phyloP scores from a whole-genome alignment of 2,797 vertebrate genomes.

The Setipinna tenuifilis region DNA sequence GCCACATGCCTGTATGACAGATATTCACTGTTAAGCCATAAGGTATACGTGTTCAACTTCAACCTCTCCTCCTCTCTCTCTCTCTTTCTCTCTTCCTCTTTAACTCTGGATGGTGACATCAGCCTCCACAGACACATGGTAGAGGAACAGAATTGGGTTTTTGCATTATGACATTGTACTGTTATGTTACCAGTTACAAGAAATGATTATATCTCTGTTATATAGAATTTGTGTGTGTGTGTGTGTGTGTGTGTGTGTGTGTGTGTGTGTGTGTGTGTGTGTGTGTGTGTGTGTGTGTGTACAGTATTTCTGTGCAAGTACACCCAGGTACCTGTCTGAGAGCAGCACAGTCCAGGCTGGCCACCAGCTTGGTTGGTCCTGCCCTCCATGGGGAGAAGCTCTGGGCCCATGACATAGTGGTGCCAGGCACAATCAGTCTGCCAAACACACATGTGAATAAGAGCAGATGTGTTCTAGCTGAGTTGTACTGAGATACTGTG shows the following conservation, averaged over 20 bases:
- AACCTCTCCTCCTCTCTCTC: background rate
- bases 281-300: too few species aligned
- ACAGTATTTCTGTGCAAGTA: background rate
- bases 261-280: too few species aligned
- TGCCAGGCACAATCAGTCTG: constrained; percentile 56
- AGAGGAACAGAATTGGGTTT: background rate
- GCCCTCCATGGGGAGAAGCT: constrained; percentile 66
- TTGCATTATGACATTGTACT: too few species aligned
- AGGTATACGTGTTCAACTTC: background rate
- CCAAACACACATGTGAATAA: background rate
- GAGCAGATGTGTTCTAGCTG: too few species aligned
- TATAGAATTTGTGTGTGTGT: too few species aligned
- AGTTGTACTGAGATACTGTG: too few species aligned
- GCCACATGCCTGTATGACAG: background rate
- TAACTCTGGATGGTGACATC: constrained; percentile 52
- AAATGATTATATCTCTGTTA: too few species aligned
- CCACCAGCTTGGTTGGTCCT: constrained; percentile 78
- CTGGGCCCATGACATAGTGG: constrained; percentile 77
- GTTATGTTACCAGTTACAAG: too few species aligned
- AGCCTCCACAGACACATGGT: constrained; percentile 81
- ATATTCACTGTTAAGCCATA: background rate
- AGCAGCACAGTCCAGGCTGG: constrained; percentile 77
- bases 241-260: too few species aligned
- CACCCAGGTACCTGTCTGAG: constrained; percentile 80
- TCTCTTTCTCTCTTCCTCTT: background rate